Conservation (phyloP, 2,888 invertebrate genomes). For the Leucania comma region DNA sequence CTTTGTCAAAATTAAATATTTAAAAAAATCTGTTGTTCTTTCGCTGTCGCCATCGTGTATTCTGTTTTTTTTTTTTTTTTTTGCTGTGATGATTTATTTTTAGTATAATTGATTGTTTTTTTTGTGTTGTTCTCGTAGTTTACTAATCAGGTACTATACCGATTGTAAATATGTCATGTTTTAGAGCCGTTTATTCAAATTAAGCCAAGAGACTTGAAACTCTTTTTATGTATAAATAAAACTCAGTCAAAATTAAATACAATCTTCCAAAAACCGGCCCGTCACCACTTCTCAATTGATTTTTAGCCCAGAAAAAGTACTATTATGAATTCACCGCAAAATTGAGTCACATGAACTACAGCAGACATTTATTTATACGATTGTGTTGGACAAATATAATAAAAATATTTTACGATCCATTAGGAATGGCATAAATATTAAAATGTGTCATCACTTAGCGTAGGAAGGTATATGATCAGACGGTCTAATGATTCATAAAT, state of each 20-base stretch:
- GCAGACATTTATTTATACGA: neutral
- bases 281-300: neutral
- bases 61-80: too few species aligned
- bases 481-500: slow-evolving; percentile 2
- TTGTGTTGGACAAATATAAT: slow-evolving; percentile 12
- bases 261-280: neutral
- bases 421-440: slow-evolving; percentile 15
- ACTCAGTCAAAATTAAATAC: neutral
- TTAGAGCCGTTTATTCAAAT: too few species aligned
- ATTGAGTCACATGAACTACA: neutral
- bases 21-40: too few species aligned
- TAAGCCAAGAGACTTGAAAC: too few species aligned
- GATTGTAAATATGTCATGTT: neutral
- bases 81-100: too few species aligned
- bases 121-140: too few species aligned
- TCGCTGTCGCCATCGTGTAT: too few species aligned
- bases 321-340: neutral
- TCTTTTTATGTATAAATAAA: too few species aligned
- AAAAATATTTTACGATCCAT: slow-evolving; percentile 26
- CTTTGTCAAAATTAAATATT: too few species aligned
- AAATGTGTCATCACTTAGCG: neutral
- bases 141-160: too few species aligned
- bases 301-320: neutral
- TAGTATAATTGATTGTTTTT: too few species aligned
- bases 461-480: neutral